Percentiles rank a stretch among this genome's conserved stretches.
These are phyloP conservation scores for Pemphigus obesinymphae DNA, from an alignment of 1,140 invertebrate genomes.

Conservation along the genomic window DNA sequence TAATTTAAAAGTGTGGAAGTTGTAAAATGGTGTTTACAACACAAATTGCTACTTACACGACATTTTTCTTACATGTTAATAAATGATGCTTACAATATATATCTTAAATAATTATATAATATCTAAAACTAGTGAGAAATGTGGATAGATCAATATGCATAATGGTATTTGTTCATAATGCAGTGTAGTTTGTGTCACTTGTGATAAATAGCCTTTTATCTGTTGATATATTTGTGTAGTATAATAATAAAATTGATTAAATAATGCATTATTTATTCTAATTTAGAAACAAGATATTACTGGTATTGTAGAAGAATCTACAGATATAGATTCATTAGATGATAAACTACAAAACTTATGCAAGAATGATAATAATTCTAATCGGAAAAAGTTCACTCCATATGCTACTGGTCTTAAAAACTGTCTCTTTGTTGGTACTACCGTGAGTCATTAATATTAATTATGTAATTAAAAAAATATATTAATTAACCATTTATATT, in stretches of 20 bases:
- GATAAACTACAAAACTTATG: not conserved
- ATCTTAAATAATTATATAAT: too few species aligned
- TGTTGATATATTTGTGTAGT: not conserved
- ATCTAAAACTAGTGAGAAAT: too few species aligned
- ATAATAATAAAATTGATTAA: not conserved
- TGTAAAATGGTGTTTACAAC: too few species aligned
- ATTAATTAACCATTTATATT: not conserved
- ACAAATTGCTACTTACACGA: too few species aligned
- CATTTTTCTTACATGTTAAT: too few species aligned
- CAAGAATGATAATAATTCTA: constrained; percentile 9
- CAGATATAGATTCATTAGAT: constrained; percentile 14
- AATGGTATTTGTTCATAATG: too few species aligned
- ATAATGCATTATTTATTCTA: not conserved
- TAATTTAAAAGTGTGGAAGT: too few species aligned
- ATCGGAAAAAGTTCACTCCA: constrained; percentile 28
- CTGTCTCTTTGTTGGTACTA: constrained; percentile 35
- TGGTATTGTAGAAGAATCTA: not conserved
- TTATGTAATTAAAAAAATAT: not conserved
- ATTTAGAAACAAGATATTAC: not conserved
- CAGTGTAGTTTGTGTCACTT: too few species aligned
- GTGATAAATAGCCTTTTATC: too few species aligned
- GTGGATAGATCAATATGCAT: too few species aligned
- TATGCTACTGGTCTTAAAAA: constrained; percentile 7
- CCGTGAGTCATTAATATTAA: not conserved
- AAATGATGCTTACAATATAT: too few species aligned